Evolutionary conservation across 2,797 vertebrate species (phyloP).

Genomic region (Pristis pectinata): DNA sequence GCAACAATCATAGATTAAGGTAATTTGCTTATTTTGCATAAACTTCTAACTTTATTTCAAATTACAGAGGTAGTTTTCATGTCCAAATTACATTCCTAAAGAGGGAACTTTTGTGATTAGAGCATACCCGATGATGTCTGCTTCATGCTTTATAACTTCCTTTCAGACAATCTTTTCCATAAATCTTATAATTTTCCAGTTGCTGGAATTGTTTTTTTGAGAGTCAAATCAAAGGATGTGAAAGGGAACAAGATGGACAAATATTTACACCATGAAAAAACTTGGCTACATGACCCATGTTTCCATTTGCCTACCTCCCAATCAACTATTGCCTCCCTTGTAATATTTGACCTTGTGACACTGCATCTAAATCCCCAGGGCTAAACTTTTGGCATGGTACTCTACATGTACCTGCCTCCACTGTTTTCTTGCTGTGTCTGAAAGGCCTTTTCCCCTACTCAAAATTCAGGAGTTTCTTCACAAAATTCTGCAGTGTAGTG

Average conservation of each 20-base stretch:
- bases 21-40: background rate
- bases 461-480: too few species aligned
- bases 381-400: too few species aligned
- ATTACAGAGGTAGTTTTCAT: background rate
- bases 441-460: too few species aligned
- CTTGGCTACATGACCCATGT: too few species aligned
- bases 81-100: background rate
- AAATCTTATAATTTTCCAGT: background rate
- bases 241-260: background rate
- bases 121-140: background rate
- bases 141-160: background rate
- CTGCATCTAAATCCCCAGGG: too few species aligned
- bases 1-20: background rate
- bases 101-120: slow-evolving; percentile 5
- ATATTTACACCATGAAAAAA: too few species aligned
- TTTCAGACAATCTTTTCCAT: background rate
- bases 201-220: background rate
- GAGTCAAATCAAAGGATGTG: background rate
- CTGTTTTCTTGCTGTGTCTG: too few species aligned
- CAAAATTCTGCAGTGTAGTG: too few species aligned
- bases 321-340: too few species aligned
- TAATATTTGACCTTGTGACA: too few species aligned
- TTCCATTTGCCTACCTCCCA: too few species aligned
- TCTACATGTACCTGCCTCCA: too few species aligned
- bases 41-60: background rate